phyloP scores from a whole-genome alignment of 1,140 invertebrate species.

The Nephotettix cincticeps region DNA sequence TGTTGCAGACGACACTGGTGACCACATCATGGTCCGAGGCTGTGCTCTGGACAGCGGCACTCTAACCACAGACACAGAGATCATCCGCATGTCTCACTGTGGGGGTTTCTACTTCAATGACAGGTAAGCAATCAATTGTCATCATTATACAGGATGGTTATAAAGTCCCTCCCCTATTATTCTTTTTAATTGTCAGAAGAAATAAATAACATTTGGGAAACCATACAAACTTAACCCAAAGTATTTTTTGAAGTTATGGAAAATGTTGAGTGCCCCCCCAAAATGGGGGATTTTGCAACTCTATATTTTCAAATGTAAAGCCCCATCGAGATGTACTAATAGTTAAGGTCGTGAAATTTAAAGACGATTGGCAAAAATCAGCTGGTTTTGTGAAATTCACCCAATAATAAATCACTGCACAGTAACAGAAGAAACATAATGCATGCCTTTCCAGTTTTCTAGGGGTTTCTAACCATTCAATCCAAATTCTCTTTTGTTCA shows the following conservation, averaged over 20 bases:
- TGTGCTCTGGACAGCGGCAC: constrained; percentile 93
- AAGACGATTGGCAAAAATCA: not conserved
- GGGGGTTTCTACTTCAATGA: constrained; percentile 86
- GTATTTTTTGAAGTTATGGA: too few relatives aligned
- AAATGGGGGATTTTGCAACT: not conserved
- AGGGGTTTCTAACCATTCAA: constrained; percentile 19
- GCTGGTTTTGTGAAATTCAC: not conserved
- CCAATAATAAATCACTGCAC: not conserved
- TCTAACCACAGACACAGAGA: constrained; percentile 88
- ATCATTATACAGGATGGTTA: too few relatives aligned
- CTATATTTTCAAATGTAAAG: too few relatives aligned
- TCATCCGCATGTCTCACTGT: constrained; percentile 91
- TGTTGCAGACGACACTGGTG: constrained; percentile 68
- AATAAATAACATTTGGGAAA: too few relatives aligned
- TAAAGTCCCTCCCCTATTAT: too few relatives aligned
- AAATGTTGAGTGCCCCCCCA: too few relatives aligned
- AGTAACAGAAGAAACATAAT: not conserved
- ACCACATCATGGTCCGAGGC: constrained; percentile 76
- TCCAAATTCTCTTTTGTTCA: constrained; percentile 40
- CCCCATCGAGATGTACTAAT: too few relatives aligned
- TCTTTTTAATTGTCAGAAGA: not conserved
- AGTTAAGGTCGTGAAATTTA: too few relatives aligned
- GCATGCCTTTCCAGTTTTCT: not conserved
- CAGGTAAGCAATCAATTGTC: constrained; percentile 57
- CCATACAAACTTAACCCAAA: too few relatives aligned